Base-by-base conservation (phyloP, 2,113 vertebrate genomes). In the Salvelinus sp. region DNA sequence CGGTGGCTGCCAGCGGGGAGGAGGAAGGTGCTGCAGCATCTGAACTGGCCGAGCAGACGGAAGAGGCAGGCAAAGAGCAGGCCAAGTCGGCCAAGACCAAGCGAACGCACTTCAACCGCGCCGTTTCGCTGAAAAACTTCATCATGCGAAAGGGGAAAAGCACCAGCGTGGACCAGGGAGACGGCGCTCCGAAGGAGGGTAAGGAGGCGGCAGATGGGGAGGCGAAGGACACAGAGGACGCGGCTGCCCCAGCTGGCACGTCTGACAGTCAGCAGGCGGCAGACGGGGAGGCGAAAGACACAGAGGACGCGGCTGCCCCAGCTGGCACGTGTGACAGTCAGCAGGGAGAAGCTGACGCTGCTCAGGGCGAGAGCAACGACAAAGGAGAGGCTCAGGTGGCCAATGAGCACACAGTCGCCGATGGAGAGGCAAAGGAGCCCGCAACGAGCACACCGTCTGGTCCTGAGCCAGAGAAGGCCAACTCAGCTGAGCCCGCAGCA, bases 121-220 rank as follows among this genome's bases (percentile, higher is more conserved):
- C 93, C 0, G 93, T 93, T 50, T 94, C 93, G 75, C 88, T 94
- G 85, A 94, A 94, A 83, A 94, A 94, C 82, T 94, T 94, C 90
- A 93, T 94, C 88, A 75, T 94, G 84, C 83, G 93, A 5, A 94
- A 94, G 82, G 92, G 93, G 64, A 94, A 94, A 71, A 90, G 92
- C 76, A 82, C 89, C 70, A 94, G 93, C 20, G 83, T 93, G 77
- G 93, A 94, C 72, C 60, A 81, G 25, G 89, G 90, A 0, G 92
- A 93, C 28, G 87, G 83, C 1, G 10, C 89, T 67, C 44, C 57
- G 12, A 78, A 79, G 66, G 92, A 91, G 79, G 91, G 92, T 71
- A 90, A 85, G 28, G 86, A 84, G 18, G 84, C 74, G 30, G 30
- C 64, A 1, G 87, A 85, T 18, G 90, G 47, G 67, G 88, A 82